phyloP scores from a whole-genome alignment of 2,797 vertebrate genomes.

The Ciconia nigra region DNA sequence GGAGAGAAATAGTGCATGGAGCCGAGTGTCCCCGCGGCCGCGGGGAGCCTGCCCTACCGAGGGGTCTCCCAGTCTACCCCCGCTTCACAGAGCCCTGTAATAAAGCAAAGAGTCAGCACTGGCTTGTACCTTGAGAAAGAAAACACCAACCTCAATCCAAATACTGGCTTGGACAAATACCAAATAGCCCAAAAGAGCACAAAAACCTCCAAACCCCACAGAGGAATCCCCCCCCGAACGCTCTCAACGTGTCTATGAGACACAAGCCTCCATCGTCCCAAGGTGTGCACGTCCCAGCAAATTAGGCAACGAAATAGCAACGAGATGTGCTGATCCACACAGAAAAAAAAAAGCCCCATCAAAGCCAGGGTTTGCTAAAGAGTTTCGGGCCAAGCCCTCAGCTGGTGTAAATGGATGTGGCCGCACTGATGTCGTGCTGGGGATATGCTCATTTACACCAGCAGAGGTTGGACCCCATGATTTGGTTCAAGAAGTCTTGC shows the following conservation, averaged over 20 bases:
- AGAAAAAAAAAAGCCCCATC: background rate
- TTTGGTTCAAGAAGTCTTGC: conserved; percentile 12
- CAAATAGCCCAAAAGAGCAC: background rate
- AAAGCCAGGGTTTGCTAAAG: background rate
- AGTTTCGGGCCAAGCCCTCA: background rate
- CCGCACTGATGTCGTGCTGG: background rate
- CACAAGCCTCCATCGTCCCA: background rate
- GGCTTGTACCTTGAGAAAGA: background rate
- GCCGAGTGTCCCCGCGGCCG: background rate
- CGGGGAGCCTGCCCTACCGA: fast-evolving
- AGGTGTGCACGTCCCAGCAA: background rate
- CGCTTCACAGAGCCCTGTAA: background rate
- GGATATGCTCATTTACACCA: background rate
- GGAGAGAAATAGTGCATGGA: background rate
- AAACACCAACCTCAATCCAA: background rate
- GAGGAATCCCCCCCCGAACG: background rate
- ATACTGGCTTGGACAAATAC: background rate
- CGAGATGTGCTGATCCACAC: background rate
- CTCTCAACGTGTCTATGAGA: background rate
- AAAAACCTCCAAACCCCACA: background rate
- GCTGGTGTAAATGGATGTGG: background rate
- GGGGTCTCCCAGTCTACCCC: background rate
- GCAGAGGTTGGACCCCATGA: background rate
- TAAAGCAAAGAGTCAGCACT: background rate
- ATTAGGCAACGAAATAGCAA: background rate